Base-by-base conservation (phyloP, 2,113 vertebrate genomes). In the Passerina amoena region DNA sequence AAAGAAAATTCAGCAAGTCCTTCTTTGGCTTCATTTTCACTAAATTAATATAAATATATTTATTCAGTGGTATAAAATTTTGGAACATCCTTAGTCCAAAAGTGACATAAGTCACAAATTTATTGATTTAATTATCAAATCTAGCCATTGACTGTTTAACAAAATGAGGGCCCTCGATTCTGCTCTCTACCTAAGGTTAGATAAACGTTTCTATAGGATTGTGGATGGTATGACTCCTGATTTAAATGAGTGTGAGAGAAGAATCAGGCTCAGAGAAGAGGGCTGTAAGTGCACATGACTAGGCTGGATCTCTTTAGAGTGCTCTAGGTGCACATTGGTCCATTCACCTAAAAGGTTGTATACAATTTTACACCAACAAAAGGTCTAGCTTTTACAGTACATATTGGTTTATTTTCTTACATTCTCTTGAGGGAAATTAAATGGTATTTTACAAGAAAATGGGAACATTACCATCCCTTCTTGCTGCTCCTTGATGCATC, bases 401-500 rank as follows among this genome's bases (percentile, higher is more conserved):
- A 20, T 51, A 53, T 16, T 12, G 6, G 51, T 91, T 92, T 71
- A 82, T 90, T 69, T 60, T 64, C 24, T 64, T 95, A 31, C 14
- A 31, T 82, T 92, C 92, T 93, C 54, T 71, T 57, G 97, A 66
- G 92, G 88, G 71, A 94, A 91, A 57, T 47, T 14, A 96, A 92
- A 91, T 61, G 24, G 40, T 70, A 54, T 97, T 96, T 97, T 93
- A 86, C 82, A 84, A 94, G 94, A 95, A 97, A 97, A 91, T 13
- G 73, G 93, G 86, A 97, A 89, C 94, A 94, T 76, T 70, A 45
- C 53, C 50, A 42, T 96, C 96, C 87, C 48, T 70, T 64, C 60
- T 86, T 51, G 33, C 90, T 94, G 92, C 86, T 97, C 44, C 82
- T 97, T 97, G 95, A 97, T 95, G 65, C 82, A 96, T 97, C 96